These are phyloP conservation scores for Choreutis nemorana DNA, from an alignment of 2,888 invertebrate species.

Conservation along the genomic window DNA sequence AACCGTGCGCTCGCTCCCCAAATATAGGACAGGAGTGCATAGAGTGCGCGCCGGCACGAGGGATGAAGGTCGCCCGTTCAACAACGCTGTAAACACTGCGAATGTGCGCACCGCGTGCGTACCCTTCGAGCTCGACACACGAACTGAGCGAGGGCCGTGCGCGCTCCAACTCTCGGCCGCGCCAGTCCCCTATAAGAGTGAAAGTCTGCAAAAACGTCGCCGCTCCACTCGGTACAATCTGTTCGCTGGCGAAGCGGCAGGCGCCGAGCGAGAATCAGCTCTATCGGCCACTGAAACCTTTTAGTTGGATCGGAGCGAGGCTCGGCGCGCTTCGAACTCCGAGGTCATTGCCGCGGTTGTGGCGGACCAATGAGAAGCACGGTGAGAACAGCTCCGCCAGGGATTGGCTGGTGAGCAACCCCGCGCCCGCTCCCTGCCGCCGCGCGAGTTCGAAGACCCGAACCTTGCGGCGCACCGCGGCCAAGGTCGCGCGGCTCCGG, in stretches of 20 bases:
- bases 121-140: constrained; percentile 66
- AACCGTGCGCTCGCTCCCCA: constrained; percentile 33
- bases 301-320: constrained; percentile 66
- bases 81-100: constrained; percentile 24
- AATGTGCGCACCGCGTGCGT: constrained; percentile 56
- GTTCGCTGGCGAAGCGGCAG: constrained; percentile 33
- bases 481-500: constrained; percentile 72
- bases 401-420: constrained; percentile 48
- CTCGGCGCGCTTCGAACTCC: constrained; percentile 82
- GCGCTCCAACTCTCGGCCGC: constrained; percentile 42
- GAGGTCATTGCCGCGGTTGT: constrained; percentile 82
- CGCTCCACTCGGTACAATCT: constrained; percentile 61
- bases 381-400: constrained; percentile 50
- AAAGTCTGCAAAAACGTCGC: constrained; percentile 67
- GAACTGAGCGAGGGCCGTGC: constrained; percentile 56
- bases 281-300: constrained; percentile 56
- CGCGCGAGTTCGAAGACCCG: constrained; percentile 77
- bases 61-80: constrained; percentile 56
- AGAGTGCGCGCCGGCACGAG: constrained; percentile 38
- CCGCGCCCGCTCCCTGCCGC: constrained; percentile 42
- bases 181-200: constrained; percentile 62
- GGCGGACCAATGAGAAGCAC: constrained; percentile 56
- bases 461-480: constrained; percentile 89
- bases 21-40: constrained; percentile 53
- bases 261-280: constrained; percentile 58